Percentiles rank a stretch among this genome's conserved stretches.
phyloP scores from a whole-genome alignment of 1,140 invertebrate species.

The Helicoverpa zea region DNA sequence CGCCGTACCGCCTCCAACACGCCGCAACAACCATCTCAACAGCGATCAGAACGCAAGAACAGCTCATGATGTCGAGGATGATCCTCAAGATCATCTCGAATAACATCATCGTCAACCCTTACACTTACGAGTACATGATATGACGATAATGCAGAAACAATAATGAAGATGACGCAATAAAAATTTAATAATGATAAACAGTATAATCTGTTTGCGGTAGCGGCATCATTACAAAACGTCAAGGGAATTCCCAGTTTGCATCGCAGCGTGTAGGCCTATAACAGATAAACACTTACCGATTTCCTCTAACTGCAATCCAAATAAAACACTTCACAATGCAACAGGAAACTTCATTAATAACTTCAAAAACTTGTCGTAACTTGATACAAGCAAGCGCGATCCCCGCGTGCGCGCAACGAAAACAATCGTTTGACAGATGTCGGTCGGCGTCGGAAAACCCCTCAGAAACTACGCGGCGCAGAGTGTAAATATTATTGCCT shows the following conservation, averaged over 20 bases:
- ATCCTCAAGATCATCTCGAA: not conserved
- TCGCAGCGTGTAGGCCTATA: not conserved
- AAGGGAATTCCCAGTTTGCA: conserved; percentile 24
- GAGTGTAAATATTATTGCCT: conserved; percentile 82
- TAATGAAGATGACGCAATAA: conserved; percentile 36
- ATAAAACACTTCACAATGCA: conserved; percentile 72
- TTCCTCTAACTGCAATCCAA: conserved; percentile 79
- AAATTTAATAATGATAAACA: conserved; percentile 46
- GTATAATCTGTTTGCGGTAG: conserved; percentile 21
- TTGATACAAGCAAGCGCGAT: conserved; percentile 70
- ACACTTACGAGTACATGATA: not conserved
- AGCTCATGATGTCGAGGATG: not conserved
- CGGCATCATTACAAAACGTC: not conserved
- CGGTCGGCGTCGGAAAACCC: conserved; percentile 82
- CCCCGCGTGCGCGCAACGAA: conserved; percentile 80
- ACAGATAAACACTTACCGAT: conserved; percentile 68
- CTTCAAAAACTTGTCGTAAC: conserved; percentile 79
- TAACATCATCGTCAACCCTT: not conserved
- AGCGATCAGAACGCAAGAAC: conserved; percentile 22
- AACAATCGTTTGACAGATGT: conserved; percentile 80
- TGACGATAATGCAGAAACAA: conserved; percentile 18
- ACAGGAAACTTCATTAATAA: conserved; percentile 65
- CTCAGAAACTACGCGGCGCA: conserved; percentile 74
- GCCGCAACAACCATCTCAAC: conserved; percentile 42
- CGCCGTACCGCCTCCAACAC: conserved; percentile 20